Conservation (phyloP, 2,888 invertebrate genomes). For the Agriopis aurantiaria region DNA sequence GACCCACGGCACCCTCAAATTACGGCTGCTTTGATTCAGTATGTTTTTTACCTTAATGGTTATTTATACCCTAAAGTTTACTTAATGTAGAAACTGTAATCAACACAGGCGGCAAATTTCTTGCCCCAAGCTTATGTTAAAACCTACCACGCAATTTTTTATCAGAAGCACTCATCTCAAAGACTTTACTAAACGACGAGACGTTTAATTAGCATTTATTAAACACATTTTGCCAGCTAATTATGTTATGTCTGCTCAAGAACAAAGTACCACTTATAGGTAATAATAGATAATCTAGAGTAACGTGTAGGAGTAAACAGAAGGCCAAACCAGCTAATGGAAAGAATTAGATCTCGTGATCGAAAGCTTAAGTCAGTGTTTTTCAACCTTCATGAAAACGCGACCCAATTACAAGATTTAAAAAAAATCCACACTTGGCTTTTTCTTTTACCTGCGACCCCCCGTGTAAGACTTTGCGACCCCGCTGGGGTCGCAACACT, state of each 20-base stretch:
- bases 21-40: no score
- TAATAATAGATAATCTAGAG: slow-evolving; percentile 2
- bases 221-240: slow-evolving; percentile 4
- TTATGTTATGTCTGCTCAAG: neutral
- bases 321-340: neutral
- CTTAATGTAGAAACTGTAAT: no score
- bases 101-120: no score
- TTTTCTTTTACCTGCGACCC: no score
- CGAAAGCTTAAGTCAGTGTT: neutral
- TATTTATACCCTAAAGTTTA: no score
- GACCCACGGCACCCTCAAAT: no score
- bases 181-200: neutral
- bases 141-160: neutral
- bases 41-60: no score
- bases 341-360: slow-evolving; percentile 1
- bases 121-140: neutral
- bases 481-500: no score
- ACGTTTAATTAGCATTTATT: slow-evolving; percentile 2
- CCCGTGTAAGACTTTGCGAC: no score
- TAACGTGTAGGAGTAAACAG: neutral
- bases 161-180: neutral
- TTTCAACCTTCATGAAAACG: no score
- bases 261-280: neutral
- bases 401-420: no score
- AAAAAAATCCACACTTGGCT: no score